Evolutionary conservation across 1,140 invertebrate species (phyloP), one percentile per base, ranked within the genome.

Genomic region (Nixonia krombeini): DNA sequence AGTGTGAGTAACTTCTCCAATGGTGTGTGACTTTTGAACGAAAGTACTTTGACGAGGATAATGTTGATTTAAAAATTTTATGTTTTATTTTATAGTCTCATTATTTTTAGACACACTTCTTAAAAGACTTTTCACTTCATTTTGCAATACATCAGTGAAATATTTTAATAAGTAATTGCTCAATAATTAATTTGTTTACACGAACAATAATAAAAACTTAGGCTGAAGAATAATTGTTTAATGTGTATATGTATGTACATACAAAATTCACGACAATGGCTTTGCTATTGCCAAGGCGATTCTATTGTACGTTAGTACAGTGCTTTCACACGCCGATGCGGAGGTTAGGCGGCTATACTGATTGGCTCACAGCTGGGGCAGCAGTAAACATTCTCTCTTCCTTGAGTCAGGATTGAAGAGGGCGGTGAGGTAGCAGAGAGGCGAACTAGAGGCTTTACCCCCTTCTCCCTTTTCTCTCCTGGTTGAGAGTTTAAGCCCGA

Each of bases 321-420:
- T 47, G 56, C 49, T 65, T 70, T 70, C 49, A 41, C 62, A 58
- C 57, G 41, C 40, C 49, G 21, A 3, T n/a, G 12, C 3, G 29
- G 29, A 3, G 29, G 12, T n/a, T 17, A 29, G 44, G 28, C 17
- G 44, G 44, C 44, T 46, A 58, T 66, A 83, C 81, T 73, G 81
- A 82, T 82, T 81, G 78, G 75, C 80, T 75, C 61, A 72, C 77
- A 82, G 78, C 74, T 82, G 77, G 75, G 72, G 75, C 59, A 80
- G 77, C 74, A 75, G 79, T 83, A 83, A 83, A 82, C 81, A 81
- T 81, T 76, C 50, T 57, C 59, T 59, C 49, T 62, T 57, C 29
- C 53, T 55, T 62, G 49, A 62, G 49, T 63, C 53, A 58, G 61
- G 58, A 69, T 69, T 62, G 65, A 69, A 69, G 53, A 55, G 65